These are phyloP conservation scores for Oscheius onirici DNA, from an alignment of 2,888 invertebrate genomes.

Conservation along the genomic window DNA sequence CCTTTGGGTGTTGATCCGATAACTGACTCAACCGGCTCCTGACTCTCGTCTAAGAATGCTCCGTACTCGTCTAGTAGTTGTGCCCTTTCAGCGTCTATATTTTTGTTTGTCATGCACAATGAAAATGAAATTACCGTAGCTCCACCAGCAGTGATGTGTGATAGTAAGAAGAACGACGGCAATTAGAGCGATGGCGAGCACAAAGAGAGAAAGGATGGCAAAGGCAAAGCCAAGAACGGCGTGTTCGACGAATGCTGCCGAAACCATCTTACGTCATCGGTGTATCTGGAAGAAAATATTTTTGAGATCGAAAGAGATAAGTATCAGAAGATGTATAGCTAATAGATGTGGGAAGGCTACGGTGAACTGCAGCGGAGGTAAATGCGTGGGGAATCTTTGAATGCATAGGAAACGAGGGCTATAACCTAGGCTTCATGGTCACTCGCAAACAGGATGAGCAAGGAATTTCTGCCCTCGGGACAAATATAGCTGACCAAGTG, in stretches of 20 bases:
- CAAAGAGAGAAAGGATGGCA: slow-evolving; percentile 56
- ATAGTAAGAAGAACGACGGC: slow-evolving; percentile 58
- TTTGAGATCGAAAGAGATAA: not conserved
- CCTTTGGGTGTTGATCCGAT: slow-evolving; percentile 50
- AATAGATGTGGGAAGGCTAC: not conserved
- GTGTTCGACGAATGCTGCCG: slow-evolving; percentile 53
- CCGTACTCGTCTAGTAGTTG: slow-evolving; percentile 50
- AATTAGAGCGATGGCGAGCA: slow-evolving; percentile 57
- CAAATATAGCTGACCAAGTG: too few relatives aligned
- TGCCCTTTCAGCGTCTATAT: slow-evolving; percentile 46
- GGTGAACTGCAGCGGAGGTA: not conserved
- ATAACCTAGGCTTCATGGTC: not conserved
- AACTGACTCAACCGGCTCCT: slow-evolving; percentile 49
- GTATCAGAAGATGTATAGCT: too few relatives aligned
- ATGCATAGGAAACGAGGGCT: slow-evolving; percentile 17
- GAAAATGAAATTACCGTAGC: slow-evolving; percentile 37
- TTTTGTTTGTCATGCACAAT: not conserved
- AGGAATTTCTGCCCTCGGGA: too few relatives aligned
- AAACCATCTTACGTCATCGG: slow-evolving; percentile 42
- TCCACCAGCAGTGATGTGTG: slow-evolving; percentile 58
- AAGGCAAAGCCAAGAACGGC: slow-evolving; percentile 56
- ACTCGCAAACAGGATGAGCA: too few relatives aligned
- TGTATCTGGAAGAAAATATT: not conserved
- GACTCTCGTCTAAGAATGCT: slow-evolving; percentile 35
- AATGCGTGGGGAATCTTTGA: slow-evolving; percentile 7